These are phyloP conservation scores for Oostethus manadensis DNA, from an alignment of 2,113 vertebrate genomes.

Conservation along the genomic window DNA sequence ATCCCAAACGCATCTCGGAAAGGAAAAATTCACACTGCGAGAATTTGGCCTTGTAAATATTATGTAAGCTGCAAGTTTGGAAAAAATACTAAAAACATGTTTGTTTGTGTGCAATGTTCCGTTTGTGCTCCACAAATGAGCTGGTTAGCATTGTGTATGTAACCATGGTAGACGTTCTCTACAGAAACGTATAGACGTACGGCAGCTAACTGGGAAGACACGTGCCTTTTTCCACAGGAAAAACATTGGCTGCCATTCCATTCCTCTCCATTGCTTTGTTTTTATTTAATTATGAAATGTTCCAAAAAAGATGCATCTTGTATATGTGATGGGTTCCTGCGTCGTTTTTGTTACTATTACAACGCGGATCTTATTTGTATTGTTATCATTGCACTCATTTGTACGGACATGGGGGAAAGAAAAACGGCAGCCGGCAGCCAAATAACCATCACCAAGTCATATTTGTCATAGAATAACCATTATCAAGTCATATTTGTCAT, in stretches of 20 bases:
- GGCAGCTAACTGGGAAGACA: slow-evolving; percentile 51
- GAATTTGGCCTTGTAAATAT: not conserved
- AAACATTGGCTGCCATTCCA: slow-evolving; percentile 48
- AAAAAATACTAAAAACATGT: not conserved
- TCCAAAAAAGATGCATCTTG: slow-evolving; percentile 9
- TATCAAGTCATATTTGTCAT: too few species aligned
- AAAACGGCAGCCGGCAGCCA: too few species aligned
- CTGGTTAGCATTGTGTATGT: slow-evolving; percentile 87
- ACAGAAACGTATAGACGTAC: slow-evolving; percentile 24
- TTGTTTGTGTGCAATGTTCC: slow-evolving; percentile 75
- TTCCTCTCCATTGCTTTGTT: slow-evolving; percentile 33
- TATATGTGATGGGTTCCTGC: not conserved
- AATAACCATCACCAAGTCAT: too few species aligned
- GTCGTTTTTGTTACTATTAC: slow-evolving; percentile 2
- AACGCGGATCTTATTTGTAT: not conserved
- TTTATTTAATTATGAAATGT: slow-evolving; percentile 15
- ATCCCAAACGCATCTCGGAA: too few species aligned
- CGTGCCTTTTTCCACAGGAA: slow-evolving; percentile 69
- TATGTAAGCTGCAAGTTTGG: too few species aligned
- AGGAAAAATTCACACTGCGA: not conserved
- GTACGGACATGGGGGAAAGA: too few species aligned
- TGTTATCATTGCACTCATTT: not conserved
- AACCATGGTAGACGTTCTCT: slow-evolving; percentile 56
- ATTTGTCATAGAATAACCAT: too few species aligned
- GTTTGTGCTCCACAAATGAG: slow-evolving; percentile 83